A percentile compares a stretch with the other conserved stretches of the same genome.
Evolutionary conservation across 2,113 vertebrate species (phyloP).

Genomic region (Hemiscyllium ocellatum): DNA sequence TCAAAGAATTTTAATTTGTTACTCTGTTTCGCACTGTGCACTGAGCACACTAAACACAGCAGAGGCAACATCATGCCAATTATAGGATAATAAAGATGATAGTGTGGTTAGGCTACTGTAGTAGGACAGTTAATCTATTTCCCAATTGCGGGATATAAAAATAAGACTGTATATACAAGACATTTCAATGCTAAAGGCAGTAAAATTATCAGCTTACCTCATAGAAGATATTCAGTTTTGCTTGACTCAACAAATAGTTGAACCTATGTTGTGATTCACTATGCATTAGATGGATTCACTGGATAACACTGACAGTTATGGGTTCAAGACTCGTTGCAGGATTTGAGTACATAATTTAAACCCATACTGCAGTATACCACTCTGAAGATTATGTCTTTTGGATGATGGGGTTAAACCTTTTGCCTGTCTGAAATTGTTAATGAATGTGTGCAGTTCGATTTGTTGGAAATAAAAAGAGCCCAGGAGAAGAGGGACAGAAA

Average conservation of each 20-base stretch:
- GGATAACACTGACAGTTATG: background rate
- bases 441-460: background rate
- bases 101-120: background rate
- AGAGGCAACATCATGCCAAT: background rate
- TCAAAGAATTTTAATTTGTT: background rate
- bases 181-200: background rate
- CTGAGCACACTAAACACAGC: background rate
- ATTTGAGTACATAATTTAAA: background rate
- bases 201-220: background rate
- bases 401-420: background rate
- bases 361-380: background rate
- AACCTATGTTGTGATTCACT: background rate
- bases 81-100: background rate
- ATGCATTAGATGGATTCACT: background rate
- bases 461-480: background rate
- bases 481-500: background rate
- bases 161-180: background rate
- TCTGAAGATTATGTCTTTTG: background rate
- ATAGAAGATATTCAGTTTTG: background rate
- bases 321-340: background rate
- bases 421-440: background rate
- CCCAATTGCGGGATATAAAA: background rate
- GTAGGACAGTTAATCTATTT: background rate
- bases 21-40: background rate
- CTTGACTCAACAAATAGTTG: background rate